phyloP scores from a whole-genome alignment of 2,888 invertebrate species.

The Strigamia transsilvanica region DNA sequence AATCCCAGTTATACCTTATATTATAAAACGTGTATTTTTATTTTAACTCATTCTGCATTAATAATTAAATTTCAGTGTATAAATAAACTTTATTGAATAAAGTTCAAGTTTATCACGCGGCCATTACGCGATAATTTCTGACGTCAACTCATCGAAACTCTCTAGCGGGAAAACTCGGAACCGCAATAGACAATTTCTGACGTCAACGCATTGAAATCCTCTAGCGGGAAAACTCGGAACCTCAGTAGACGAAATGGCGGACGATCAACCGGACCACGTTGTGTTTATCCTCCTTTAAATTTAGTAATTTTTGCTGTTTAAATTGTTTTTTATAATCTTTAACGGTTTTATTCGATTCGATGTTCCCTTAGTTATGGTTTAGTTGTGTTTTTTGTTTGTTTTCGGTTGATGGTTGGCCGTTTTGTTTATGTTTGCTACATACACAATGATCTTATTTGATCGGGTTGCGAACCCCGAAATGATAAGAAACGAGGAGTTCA shows the following conservation, averaged over 20 bases:
- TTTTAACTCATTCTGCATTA: too few species aligned
- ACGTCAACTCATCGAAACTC: too few species aligned
- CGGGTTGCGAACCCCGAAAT: neutral
- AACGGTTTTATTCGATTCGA: neutral
- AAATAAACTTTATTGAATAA: too few species aligned
- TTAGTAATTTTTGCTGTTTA: neutral
- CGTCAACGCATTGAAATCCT: too few species aligned
- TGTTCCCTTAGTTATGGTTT: neutral
- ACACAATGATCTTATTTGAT: conserved; percentile 3
- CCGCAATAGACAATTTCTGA: too few species aligned
- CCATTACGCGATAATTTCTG: too few species aligned
- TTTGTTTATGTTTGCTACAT: neutral
- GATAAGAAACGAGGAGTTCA: conserved; percentile 2
- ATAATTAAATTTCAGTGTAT: too few species aligned
- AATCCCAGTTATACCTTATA: too few species aligned
- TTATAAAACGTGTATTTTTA: too few species aligned
- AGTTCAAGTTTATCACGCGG: too few species aligned
- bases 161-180: too few species aligned
- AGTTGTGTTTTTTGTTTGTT: neutral
- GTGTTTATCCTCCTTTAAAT: neutral
- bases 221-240: too few species aligned
- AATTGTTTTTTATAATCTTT: neutral
- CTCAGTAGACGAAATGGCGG: neutral
- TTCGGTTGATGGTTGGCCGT: neutral
- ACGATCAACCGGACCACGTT: neutral